Conservation (phyloP, 2,797 vertebrate species). For the Pipistrellus kuhlii region DNA sequence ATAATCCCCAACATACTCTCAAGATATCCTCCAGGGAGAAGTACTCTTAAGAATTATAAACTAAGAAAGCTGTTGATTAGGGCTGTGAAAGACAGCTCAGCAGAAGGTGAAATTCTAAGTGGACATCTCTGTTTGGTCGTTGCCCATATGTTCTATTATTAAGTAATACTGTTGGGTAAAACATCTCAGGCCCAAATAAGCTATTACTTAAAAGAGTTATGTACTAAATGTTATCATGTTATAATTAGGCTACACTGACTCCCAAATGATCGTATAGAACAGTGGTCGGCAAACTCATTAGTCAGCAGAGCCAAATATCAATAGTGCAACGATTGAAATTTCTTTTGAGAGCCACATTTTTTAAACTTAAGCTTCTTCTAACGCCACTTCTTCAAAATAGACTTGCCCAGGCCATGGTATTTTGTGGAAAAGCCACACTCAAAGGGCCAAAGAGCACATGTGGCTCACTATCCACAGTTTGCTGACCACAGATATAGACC, state of each 20-base stretch:
- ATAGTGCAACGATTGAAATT: too few species aligned
- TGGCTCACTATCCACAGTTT: too few species aligned
- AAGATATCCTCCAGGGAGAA: not conserved
- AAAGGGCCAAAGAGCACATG: too few species aligned
- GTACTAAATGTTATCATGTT: not conserved
- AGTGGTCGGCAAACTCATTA: not conserved
- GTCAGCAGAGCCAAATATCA: too few species aligned
- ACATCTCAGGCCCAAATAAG: constrained; percentile 42
- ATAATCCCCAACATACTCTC: constrained; percentile 44
- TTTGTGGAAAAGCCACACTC: too few species aligned
- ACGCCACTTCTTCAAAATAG: too few species aligned
- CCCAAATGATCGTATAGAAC: not conserved
- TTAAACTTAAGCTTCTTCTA: too few species aligned
- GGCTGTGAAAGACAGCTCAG: not conserved
- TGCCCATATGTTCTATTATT: not conserved
- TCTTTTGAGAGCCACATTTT: too few species aligned
- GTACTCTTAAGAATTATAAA: not conserved
- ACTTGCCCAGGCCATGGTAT: too few species aligned
- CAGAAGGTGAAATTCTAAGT: not conserved
- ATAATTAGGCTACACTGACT: not conserved
- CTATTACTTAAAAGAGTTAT: not conserved
- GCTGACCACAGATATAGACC: not conserved
- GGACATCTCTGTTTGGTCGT: not conserved
- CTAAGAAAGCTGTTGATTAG: not conserved
- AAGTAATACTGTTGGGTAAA: constrained; percentile 5